Conservation (phyloP, 2,888 invertebrate genomes). For the Lasioglossum pauxillum region DNA sequence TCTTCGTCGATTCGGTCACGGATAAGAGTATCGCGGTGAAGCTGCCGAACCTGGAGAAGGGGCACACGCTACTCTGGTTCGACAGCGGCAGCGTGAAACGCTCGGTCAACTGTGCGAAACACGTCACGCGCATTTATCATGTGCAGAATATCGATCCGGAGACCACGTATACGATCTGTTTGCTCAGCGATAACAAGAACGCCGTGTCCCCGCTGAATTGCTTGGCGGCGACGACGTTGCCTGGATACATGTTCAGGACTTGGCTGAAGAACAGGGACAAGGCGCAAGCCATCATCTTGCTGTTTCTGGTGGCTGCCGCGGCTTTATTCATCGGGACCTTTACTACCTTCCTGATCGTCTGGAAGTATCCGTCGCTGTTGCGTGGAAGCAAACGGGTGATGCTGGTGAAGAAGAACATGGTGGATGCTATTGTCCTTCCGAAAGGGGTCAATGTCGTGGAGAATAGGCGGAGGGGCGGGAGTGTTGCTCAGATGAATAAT, state of each 20-base stretch:
- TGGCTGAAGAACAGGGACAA: constrained; percentile 79
- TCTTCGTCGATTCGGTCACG: constrained; percentile 49
- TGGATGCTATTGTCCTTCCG: constrained; percentile 87
- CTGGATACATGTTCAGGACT: constrained; percentile 63
- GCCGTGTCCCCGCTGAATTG: constrained; percentile 81
- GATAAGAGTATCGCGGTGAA: constrained; percentile 63
- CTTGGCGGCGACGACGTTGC: constrained; percentile 74
- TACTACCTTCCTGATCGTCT: constrained; percentile 86
- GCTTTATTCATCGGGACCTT: constrained; percentile 83
- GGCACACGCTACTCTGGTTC: constrained; percentile 72
- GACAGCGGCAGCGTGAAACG: constrained; percentile 34
- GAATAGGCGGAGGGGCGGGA: background rate
- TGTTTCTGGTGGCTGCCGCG: constrained; percentile 73
- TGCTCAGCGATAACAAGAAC: constrained; percentile 69
- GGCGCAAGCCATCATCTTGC: constrained; percentile 41
- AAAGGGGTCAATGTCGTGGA: constrained; percentile 31
- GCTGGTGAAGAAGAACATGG: constrained; percentile 86
- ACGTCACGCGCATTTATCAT: constrained; percentile 66
- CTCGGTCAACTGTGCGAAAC: constrained; percentile 75
- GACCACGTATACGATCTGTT: constrained; percentile 81
- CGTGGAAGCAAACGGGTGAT: constrained; percentile 88
- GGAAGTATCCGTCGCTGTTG: constrained; percentile 86
- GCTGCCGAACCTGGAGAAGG: constrained; percentile 27
- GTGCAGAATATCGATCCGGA: constrained; percentile 71
- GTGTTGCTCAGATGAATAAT: background rate